Evolutionary conservation across 92 coral and sea anemone species (phyloP), one percentile per base, ranked within the genome.

Genomic region (Meandrina meandrites): DNA sequence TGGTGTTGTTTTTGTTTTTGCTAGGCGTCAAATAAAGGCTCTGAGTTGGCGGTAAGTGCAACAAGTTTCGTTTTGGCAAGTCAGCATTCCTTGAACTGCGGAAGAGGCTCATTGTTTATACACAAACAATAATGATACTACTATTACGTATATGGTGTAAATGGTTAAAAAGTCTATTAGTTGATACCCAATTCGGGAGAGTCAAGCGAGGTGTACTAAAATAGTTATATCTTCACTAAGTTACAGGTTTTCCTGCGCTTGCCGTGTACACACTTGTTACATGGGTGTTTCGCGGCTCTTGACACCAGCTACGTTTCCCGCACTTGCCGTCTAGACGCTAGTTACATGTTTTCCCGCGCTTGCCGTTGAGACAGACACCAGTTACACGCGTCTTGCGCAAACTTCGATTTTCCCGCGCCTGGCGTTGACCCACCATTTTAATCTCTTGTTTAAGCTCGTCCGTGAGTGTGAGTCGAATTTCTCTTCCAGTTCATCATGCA

Each of bases 401-500:
- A 45, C 48, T 45, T 3, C 4, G 48, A 45, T 45, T 56, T 56
- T 56, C 22, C 60, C 60, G 64, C 64, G 1, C 22, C 22, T 57
- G 64, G 5, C 5, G 48, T 45, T 45, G 48, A 45, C 48, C 4
- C 48, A 22, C 27, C 8, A 60, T 10, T 22, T 60, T 4, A 28
- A 22, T 21, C 67, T 22, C 67, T 60, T 4, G 67, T 22, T 21
- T 7, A 57, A 10, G 28, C 28, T 40, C 60, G 17, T 16, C 60
- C 36, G 21, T 32, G 16, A 80, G 48, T 22, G 21, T 21, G 15
- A 6, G 3, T 47, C 48, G 79, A 40, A 30, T 70, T 32, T 84
- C 8, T 57, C 27, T 53, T 83, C 16, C 76, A 94, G 98, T 91
- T 93, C 60, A 94, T 94, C 17, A 94, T 94, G 98, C 86, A 93